Evolutionary conservation across 64 coral and sea anemone genomes (phyloP).

Genomic region (Dendronephthya gigantea): DNA sequence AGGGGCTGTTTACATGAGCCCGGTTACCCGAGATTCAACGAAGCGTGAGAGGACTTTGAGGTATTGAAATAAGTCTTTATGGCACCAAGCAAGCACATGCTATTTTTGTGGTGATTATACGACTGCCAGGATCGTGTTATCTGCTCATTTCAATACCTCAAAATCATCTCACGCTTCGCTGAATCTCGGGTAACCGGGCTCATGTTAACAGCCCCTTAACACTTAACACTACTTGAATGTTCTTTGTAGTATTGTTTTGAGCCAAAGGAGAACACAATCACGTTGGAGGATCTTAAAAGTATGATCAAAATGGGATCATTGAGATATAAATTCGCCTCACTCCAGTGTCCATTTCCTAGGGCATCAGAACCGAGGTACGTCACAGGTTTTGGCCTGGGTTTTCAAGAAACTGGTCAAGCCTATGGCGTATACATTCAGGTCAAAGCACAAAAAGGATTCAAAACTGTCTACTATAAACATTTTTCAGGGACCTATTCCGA

Average conservation of each 20-base stretch:
- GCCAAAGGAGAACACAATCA: background rate
- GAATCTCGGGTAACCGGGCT: too few relatives aligned
- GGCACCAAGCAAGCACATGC: too few relatives aligned
- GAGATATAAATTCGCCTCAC: background rate
- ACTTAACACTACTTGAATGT: too few relatives aligned
- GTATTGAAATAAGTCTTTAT: too few relatives aligned
- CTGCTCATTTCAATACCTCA: too few relatives aligned
- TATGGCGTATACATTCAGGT: background rate
- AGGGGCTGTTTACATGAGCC: too few relatives aligned
- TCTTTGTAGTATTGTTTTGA: conserved; percentile 15
- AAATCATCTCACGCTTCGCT: too few relatives aligned
- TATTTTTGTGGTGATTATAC: too few relatives aligned
- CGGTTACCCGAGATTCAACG: too few relatives aligned
- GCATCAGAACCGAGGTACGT: background rate
- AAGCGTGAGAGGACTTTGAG: too few relatives aligned
- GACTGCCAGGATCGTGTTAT: too few relatives aligned
- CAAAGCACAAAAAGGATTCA: background rate
- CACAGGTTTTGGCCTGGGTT: background rate
- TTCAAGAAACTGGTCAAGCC: background rate
- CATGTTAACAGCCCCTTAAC: too few relatives aligned
- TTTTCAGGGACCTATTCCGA: background rate
- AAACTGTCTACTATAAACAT: background rate
- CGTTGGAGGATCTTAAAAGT: background rate
- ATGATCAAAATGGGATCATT: background rate
- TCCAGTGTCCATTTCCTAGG: background rate